Evolutionary conservation across 1,140 invertebrate species (phyloP), one percentile per base, ranked within the genome.

Genomic region (Theocolax elegans): DNA sequence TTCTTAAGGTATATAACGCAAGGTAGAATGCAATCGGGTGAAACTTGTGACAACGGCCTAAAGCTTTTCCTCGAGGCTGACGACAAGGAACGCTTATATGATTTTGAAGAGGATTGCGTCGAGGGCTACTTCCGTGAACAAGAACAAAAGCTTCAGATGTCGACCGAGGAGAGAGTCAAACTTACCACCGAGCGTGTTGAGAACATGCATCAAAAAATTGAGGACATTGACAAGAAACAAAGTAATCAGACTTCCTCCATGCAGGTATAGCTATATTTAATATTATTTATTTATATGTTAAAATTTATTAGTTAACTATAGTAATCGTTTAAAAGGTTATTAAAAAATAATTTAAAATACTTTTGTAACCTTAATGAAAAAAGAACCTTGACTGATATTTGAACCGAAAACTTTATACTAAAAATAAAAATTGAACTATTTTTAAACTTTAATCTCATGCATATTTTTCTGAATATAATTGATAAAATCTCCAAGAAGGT

Each of bases 71-170:
- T 99, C 68, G 94, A 95, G 78, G 92, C 92, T 67, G 95, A 97
- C 72, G 96, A 97, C 80, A 91, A 97, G 86, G 95, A 98, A 81
- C 89, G 94, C 35, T 82, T 99, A 6, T 96, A 98, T 79, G 97
- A 99, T 81, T 99, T 98, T 83, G 97, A 99, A 83, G 97, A 98
- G 82, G 97, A 99, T 78, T 98, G 96, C 81, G 94, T 98, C 38
- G 95, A 97, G 83, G 95, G 95, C 25, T 96, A 96, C 81, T 96
- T 96, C 79, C 89, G 91, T 62, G 92, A 93, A 82, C 81, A 94
- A 85, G 95, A 97, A 85, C 88, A 90, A 48, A 94, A 94, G 79
- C 84, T 95, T 70, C 92, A 94, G 77, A 92, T 94, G 84, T 95
- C 93, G 4, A 94, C 92, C 48, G 94, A 97, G 76, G 95, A 97